Base-by-base conservation (phyloP, 35 echinoderm and acorn worm genomes). In the Ophioderma brevispina region DNA sequence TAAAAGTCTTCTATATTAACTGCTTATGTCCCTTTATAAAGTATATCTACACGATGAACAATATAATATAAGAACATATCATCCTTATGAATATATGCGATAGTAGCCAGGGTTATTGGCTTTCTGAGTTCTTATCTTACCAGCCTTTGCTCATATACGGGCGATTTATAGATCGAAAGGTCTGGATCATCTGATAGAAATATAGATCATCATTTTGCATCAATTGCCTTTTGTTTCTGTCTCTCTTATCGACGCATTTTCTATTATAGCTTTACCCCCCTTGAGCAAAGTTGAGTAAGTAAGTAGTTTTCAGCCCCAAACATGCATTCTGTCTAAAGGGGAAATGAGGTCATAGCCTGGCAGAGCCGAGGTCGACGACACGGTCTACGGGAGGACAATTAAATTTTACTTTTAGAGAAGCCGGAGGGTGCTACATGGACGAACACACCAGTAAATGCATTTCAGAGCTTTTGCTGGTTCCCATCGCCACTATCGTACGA, bases 131-230 rank as follows among this genome's bases (percentile, higher is more conserved):
- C 59, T 70, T 70, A 70, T 70, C 59, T 6, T 3, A 18, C 5
- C 59, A 70, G 10, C 59, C 59, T 13, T 70, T 25, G 59, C 59
- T 70, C 59, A 70, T 70, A 70, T 18, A 70, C 59, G 59, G 59
- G 59, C 28, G 59, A 70, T 18, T 18, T 70, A 70, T 70, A 17
- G n/a, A 70, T 70, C 59, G 10, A 25, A 70, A 70, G 28, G 59
- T 70, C 59, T 70, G 17, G 59, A 70, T 70, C 17, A 70, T 70
- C 59, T 70, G 59, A 70, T 70, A 30, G 59, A 70, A 70, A 70
- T 70, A 70, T 70, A 70, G 59, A 70, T 70, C 59, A 70, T 70
- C 28, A 70, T 70, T 70, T 70, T 70, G 59, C 59, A 70, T 70
- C 59, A 13, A 70, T 70, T 70, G 59, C 59, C 59, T 70, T 70